These are phyloP conservation scores for Amphiprion percula DNA, from an alignment of 2,113 vertebrate species.

Conservation along the genomic window DNA sequence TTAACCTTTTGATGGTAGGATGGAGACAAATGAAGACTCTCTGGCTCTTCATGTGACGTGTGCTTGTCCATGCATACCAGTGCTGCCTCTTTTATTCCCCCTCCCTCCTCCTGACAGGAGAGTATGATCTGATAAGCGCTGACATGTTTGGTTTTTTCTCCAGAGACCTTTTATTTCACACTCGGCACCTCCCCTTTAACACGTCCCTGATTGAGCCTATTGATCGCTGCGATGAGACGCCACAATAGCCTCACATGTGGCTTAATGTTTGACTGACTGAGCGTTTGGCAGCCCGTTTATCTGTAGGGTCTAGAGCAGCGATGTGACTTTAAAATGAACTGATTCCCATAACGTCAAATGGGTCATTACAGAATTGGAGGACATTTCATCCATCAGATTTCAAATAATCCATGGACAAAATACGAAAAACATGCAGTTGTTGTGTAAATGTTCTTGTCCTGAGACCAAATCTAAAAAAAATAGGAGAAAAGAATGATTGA, in stretches of 20 bases:
- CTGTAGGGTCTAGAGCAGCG: not conserved
- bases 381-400: no score
- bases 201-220: conserved; percentile 79
- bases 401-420: no score
- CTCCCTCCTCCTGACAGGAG: conserved; percentile 36
- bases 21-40: conserved; percentile 27
- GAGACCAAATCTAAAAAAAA: no score
- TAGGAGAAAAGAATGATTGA: no score
- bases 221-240: conserved; percentile 77
- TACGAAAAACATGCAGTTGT: no score
- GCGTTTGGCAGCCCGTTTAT: conserved; percentile 49
- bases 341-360: not conserved
- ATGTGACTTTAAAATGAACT: not conserved
- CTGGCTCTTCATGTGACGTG: not conserved
- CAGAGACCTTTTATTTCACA: conserved; percentile 81
- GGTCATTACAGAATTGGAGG: no score
- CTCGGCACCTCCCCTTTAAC: conserved; percentile 70
- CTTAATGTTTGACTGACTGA: conserved; percentile 70
- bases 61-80: conserved; percentile 26
- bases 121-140: conserved; percentile 78
- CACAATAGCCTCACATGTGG: conserved; percentile 66
- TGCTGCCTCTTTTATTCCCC: conserved; percentile 17
- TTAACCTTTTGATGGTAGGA: conserved; percentile 40
- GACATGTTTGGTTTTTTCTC: conserved; percentile 75
- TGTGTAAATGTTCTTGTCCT: no score